A percentile compares a stretch with the other conserved stretches of the same genome.
Conservation (phyloP, 1,140 invertebrate genomes). For the Leptestheria dahalacensis region DNA sequence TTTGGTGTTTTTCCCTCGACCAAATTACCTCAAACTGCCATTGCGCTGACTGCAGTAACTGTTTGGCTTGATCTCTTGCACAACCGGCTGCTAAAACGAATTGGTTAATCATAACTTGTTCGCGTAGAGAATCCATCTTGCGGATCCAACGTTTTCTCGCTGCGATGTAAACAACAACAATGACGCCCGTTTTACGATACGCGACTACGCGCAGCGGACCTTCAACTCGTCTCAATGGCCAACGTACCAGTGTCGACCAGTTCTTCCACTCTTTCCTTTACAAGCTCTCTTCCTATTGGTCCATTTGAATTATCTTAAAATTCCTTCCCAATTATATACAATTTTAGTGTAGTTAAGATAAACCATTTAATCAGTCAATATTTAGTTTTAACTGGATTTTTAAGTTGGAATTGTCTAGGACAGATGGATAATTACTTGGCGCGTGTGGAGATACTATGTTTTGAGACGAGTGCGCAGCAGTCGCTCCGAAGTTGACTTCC, state of each 20-base stretch:
- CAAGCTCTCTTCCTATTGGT: no score
- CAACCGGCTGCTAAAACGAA: constrained; percentile 84
- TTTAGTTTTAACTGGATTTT: no score
- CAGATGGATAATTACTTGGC: no score
- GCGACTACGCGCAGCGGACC: background rate
- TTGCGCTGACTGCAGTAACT: constrained; percentile 76
- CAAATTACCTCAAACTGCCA: constrained; percentile 84
- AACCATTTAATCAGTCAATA: no score
- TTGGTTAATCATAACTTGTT: constrained; percentile 95
- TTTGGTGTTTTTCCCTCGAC: no score
- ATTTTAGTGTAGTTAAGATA: no score
- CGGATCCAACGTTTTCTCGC: background rate
- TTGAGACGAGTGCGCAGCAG: background rate
- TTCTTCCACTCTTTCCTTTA: background rate
- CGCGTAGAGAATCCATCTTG: constrained; percentile 73
- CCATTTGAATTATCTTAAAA: no score
- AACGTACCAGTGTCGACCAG: background rate
- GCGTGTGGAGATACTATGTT: no score
- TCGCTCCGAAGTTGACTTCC: background rate
- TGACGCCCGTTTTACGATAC: background rate
- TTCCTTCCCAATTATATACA: no score
- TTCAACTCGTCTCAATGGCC: background rate
- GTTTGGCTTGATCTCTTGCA: constrained; percentile 81
- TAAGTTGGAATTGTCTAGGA: no score
- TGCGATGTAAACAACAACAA: background rate